Evolutionary conservation across 2,113 vertebrate genomes (phyloP), one percentile per base, ranked within the genome.

Genomic region (Callospermophilus lateralis): DNA sequence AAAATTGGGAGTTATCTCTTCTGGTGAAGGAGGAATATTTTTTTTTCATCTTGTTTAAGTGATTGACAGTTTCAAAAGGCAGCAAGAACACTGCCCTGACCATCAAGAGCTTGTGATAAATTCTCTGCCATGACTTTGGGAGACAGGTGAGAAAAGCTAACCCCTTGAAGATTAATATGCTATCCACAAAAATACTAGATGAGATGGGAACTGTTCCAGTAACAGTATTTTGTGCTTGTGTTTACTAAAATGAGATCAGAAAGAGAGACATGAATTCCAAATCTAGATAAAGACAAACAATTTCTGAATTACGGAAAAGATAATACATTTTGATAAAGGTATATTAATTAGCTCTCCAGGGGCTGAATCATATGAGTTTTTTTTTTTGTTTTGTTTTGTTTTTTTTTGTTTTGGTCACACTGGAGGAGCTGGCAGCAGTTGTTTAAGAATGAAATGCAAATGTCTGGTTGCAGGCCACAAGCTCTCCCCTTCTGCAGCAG

Each of bases 281-380:
- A 48, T 58, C 68, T 61, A 65, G 61, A 89, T 53, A 74, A 81
- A 89, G 86, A n/a, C 1, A 15, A 80, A 67, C 4, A 10, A 19
- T 93, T 86, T 76, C 37, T 84, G 55, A 76, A 70, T 65, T 85
- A 94, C 6, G 20, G 76, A 34, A 73, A 96, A 91, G 58, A 70
- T 70, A 53, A 63, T n/a, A 22, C 42, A 78, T 84, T 89, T 79
- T 55, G 20, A 67, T 16, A 24, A 0, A 63, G 30, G 70, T 4
- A 0, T 76, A 79, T 84, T 19, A n/a, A 76, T 20, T 42, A 26
- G 32, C 24, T 48, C 19, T 58, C 22, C 7, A 42, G 51, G n/a
- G 16, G 39, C 61, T 86, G 32, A 65, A 58, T 77, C n/a, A 63
- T 53, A 63, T 6, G 13, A 76, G 20, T n/a, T n/a, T 89, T 45